Conservation (phyloP, 1,140 invertebrate species). For the Papilio xuthus region DNA sequence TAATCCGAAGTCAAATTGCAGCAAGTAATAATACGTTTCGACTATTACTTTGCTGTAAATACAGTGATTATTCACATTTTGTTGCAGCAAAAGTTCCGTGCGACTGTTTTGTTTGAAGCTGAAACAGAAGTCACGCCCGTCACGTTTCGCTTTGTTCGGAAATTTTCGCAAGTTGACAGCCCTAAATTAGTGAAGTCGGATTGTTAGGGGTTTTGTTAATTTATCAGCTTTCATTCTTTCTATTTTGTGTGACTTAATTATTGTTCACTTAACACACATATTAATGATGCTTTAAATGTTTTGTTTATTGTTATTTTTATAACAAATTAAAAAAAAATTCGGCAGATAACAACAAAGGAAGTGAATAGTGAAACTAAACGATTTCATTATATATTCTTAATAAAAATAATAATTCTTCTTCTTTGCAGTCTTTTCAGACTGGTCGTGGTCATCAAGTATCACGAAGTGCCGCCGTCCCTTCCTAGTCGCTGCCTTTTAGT, state of each 20-base stretch:
- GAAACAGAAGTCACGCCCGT: constrained; percentile 31
- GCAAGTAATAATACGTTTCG: constrained; percentile 8
- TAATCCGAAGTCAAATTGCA: not conserved
- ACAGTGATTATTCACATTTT: constrained; percentile 23
- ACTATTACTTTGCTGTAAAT: constrained; percentile 15
- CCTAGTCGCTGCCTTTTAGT: too few relatives aligned
- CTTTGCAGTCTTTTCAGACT: too few relatives aligned
- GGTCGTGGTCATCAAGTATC: too few relatives aligned
- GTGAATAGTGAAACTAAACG: too few relatives aligned
- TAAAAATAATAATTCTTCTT: too few relatives aligned
- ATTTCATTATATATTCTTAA: too few relatives aligned
- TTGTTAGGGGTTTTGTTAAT: constrained; percentile 34
- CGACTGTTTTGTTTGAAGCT: constrained; percentile 39
- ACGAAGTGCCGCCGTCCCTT: too few relatives aligned
- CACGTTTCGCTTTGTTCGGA: constrained; percentile 43
- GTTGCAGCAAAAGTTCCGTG: constrained; percentile 23
- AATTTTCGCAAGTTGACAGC: constrained; percentile 42
- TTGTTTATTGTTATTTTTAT: not conserved
- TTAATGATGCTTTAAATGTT: not conserved
- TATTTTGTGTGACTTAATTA: not conserved
- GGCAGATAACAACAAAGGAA: too few relatives aligned
- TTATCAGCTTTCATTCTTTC: constrained; percentile 14
- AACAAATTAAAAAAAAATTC: too few relatives aligned
- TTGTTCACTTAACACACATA: not conserved
- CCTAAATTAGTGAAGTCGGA: constrained; percentile 34